Conservation (phyloP, 2,888 invertebrate genomes). For the Myopa tessellatipennis region DNA sequence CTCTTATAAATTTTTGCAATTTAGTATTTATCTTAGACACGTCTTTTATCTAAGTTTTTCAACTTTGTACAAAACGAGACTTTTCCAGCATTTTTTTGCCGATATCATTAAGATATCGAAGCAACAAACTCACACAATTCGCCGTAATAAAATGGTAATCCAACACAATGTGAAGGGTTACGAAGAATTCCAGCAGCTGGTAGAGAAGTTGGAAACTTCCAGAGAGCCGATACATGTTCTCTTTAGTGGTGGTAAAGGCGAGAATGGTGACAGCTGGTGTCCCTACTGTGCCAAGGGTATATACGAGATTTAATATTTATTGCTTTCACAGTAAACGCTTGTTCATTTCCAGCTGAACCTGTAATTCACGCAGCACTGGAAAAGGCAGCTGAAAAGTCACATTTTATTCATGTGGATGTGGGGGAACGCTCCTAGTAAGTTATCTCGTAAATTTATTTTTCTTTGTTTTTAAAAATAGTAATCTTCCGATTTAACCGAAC, state of each 20-base stretch:
- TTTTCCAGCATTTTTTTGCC: conserved; percentile 43
- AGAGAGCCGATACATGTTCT: conserved; percentile 65
- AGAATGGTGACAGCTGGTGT: conserved; percentile 86
- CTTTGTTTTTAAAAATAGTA: too few species aligned
- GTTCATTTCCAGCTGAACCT: conserved; percentile 76
- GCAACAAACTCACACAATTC: conserved; percentile 35
- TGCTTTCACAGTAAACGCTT: not conserved
- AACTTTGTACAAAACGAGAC: conserved; percentile 47
- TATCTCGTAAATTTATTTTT: not conserved
- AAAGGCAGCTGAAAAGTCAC: conserved; percentile 73
- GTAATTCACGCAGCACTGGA: conserved; percentile 77
- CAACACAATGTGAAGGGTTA: conserved; percentile 67
- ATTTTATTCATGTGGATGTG: conserved; percentile 82
- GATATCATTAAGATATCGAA: conserved; percentile 48
- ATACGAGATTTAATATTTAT: not conserved
- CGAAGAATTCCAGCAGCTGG: conserved; percentile 66
- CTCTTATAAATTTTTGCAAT: too few species aligned
- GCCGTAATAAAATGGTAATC: conserved; percentile 61
- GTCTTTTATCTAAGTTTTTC: not conserved
- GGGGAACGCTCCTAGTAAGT: conserved; percentile 82
- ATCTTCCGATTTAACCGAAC: too few species aligned
- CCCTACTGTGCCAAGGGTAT: conserved; percentile 83
- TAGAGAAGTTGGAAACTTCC: conserved; percentile 61
- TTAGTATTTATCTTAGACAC: not conserved
- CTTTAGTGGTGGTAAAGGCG: conserved; percentile 67